Conservation (phyloP, 2,888 invertebrate genomes). For the Apotomis capreana region DNA sequence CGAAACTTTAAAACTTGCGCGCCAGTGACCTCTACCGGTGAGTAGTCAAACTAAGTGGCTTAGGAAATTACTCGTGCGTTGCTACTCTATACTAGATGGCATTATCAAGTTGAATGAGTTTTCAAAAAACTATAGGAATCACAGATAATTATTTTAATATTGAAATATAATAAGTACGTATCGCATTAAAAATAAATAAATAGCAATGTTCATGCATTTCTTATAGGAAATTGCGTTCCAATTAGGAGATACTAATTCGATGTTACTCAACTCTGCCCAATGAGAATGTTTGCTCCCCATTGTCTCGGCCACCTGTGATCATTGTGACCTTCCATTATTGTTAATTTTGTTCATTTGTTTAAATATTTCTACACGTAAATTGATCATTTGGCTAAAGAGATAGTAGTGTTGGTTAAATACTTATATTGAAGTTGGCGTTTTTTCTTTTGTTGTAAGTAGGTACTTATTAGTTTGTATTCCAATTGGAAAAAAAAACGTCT, state of each 20-base stretch:
- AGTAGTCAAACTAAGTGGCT: constrained; percentile 63
- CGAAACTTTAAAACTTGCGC: constrained; percentile 56
- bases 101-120: constrained; percentile 44
- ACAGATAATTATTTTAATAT: no score
- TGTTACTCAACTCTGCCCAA: constrained; percentile 46
- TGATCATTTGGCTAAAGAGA: constrained; percentile 17
- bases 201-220: not conserved
- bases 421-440: not conserved
- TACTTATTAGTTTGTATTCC: not conserved
- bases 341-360: constrained; percentile 51
- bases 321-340: constrained; percentile 56
- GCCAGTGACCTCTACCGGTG: constrained; percentile 71
- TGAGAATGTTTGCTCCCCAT: constrained; percentile 53
- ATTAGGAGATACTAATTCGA: constrained; percentile 25
- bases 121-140: not conserved
- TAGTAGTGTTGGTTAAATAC: not conserved
- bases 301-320: constrained; percentile 60
- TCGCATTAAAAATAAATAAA: not conserved
- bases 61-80: constrained; percentile 45
- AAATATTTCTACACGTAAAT: constrained; percentile 48
- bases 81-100: constrained; percentile 70
- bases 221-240: constrained; percentile 4
- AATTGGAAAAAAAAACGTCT: no score
- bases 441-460: not conserved
- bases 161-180: no score